These are phyloP conservation scores for Acanthoscelides obtectus DNA, from an alignment of 2,888 invertebrate genomes.

Conservation along the genomic window DNA sequence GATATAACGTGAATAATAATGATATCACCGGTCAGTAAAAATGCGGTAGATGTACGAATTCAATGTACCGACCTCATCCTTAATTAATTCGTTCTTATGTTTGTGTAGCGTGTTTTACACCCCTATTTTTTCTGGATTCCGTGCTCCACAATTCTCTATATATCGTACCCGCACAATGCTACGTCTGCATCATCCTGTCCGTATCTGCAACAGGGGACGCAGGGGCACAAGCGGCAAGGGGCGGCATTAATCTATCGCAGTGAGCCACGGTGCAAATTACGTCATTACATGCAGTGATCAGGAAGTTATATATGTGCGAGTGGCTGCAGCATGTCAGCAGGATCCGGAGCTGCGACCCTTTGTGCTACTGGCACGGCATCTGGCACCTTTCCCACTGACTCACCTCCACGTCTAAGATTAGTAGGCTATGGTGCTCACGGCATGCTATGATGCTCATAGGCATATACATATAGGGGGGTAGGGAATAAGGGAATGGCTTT, in stretches of 20 bases:
- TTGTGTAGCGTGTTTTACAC: too few species aligned
- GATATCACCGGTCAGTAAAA: too few species aligned
- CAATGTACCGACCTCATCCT: too few species aligned
- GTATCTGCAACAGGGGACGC: neutral
- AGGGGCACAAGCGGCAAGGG: neutral
- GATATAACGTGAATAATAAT: too few species aligned
- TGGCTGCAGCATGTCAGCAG: slow-evolving; percentile 8
- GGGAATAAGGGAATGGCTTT: slow-evolving; percentile 34
- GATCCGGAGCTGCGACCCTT: neutral
- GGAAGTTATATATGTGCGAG: slow-evolving; percentile 41
- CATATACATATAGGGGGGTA: slow-evolving; percentile 22
- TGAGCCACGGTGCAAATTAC: slow-evolving; percentile 35
- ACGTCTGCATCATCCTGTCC: neutral
- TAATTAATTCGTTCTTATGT: too few species aligned
- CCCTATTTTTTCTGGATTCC: too few species aligned
- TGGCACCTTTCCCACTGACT: slow-evolving; percentile 39
- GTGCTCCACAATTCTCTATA: too few species aligned
- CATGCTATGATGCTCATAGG: neutral
- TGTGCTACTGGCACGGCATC: slow-evolving; percentile 17
- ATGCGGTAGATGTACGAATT: too few species aligned
- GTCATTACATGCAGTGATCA: slow-evolving; percentile 46
- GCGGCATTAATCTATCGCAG: neutral
- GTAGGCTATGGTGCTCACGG: too few species aligned
- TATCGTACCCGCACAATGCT: too few species aligned
- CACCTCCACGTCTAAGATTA: slow-evolving; percentile 23